These are phyloP conservation scores for Pipistrellus kuhlii DNA, from an alignment of 2,797 vertebrate species.

Conservation along the genomic window DNA sequence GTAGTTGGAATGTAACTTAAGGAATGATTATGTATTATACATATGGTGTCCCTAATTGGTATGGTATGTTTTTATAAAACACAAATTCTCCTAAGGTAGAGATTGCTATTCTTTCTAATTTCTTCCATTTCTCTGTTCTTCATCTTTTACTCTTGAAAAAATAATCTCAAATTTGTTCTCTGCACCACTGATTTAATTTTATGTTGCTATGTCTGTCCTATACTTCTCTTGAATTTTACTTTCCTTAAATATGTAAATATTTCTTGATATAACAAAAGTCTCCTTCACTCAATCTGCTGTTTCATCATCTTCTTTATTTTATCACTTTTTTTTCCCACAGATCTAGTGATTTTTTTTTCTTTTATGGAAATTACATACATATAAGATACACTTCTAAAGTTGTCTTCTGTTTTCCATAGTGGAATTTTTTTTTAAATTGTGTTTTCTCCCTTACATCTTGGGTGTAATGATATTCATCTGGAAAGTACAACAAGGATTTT, in stretches of 20 bases:
- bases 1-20: conserved; percentile 46
- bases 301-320: conserved; percentile 73
- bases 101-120: background rate
- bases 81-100: conserved; percentile 11
- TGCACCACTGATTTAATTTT: conserved; percentile 68
- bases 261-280: conserved; percentile 74
- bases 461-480: conserved; percentile 19
- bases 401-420: conserved; percentile 54
- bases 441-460: background rate
- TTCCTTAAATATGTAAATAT: conserved; percentile 79
- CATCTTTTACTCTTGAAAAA: conserved; percentile 51
- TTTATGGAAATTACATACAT: conserved; percentile 62
- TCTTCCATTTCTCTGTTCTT: conserved; percentile 60
- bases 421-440: background rate
- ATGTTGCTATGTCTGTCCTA: conserved; percentile 65
- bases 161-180: conserved; percentile 45
- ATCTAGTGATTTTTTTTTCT: conserved; percentile 58
- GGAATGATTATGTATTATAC: conserved; percentile 9
- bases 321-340: conserved; percentile 26
- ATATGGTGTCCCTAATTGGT: background rate
- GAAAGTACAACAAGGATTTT: conserved; percentile 15
- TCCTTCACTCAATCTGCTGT: conserved; percentile 57
- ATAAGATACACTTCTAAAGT: conserved; percentile 66
- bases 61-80: background rate
- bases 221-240: conserved; percentile 60